Percentiles rank a stretch among this genome's conserved stretches.
Conservation (phyloP, 2,797 vertebrate genomes). For the Tragopan temminckii region DNA sequence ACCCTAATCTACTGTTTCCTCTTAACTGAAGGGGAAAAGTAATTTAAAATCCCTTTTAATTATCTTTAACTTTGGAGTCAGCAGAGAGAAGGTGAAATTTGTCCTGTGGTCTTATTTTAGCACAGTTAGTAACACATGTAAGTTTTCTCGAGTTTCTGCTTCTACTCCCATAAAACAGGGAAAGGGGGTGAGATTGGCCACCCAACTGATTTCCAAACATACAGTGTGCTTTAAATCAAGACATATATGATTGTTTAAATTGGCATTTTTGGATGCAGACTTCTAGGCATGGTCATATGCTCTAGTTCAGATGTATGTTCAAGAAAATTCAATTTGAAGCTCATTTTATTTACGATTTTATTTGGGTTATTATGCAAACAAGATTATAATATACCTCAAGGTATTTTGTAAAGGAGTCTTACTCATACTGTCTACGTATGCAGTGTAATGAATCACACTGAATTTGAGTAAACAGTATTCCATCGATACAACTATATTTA, state of each 20-base stretch:
- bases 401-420: slow-evolving; percentile 35
- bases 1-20: not conserved
- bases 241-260: not conserved
- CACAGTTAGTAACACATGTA: not conserved
- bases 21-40: not conserved
- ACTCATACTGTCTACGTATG: slow-evolving; percentile 9
- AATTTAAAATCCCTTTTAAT: not conserved
- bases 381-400: slow-evolving; percentile 8
- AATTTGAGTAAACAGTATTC: slow-evolving; percentile 5
- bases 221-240: not conserved
- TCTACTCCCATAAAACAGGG: not conserved
- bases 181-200: not conserved
- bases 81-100: not conserved
- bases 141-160: not conserved
- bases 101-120: not conserved
- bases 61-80: not conserved
- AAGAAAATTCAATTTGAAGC: slow-evolving; percentile 39
- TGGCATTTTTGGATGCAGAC: not conserved
- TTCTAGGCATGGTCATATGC: not conserved
- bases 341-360: slow-evolving; percentile 55
- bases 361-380: slow-evolving; percentile 52
- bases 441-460: slow-evolving; percentile 35
- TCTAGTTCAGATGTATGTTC: slow-evolving; percentile 6
- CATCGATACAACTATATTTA: not conserved
- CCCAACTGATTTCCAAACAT: not conserved